Conservation (phyloP, 2,113 vertebrate species). For the Bujurquina vittata region DNA sequence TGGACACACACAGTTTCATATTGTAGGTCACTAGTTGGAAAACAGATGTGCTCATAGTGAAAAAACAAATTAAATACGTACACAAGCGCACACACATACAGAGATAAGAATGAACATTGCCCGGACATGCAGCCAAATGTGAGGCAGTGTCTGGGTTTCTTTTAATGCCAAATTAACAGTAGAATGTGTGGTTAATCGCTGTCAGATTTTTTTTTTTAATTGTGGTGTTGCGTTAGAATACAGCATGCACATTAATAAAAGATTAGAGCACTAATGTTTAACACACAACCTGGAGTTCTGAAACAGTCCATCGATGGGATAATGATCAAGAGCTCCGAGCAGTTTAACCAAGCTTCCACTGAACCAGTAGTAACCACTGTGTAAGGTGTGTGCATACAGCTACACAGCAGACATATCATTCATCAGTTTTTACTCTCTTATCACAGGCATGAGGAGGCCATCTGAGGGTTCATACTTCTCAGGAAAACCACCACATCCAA, state of each 20-base stretch:
- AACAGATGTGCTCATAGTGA: conserved; percentile 6
- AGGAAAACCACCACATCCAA: not conserved
- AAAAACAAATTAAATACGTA: not conserved
- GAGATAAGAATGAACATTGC: not conserved
- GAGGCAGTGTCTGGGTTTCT: not conserved
- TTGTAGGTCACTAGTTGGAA: conserved; percentile 9
- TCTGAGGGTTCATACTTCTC: conserved; percentile 15
- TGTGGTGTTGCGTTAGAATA: not conserved
- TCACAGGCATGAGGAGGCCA: conserved; percentile 6
- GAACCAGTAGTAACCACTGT: not conserved
- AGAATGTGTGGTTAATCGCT: not conserved
- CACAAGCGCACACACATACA: not conserved
- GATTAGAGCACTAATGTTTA: not conserved
- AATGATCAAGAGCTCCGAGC: not conserved
- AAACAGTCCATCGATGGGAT: not conserved
- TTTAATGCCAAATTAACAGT: not conserved
- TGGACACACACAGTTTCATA: not conserved
- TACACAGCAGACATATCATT: not conserved
- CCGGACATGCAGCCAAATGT: not conserved
- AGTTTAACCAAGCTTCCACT: not conserved
- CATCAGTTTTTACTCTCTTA: conserved; percentile 26
- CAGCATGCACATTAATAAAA: not conserved
- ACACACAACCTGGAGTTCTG: not conserved
- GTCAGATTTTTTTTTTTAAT: too few species aligned
- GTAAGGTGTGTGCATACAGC: not conserved